Evolutionary conservation across 2,888 invertebrate genomes (phyloP), one percentile per base, ranked within the genome.

Genomic region (Pharmacophagus antenor): DNA sequence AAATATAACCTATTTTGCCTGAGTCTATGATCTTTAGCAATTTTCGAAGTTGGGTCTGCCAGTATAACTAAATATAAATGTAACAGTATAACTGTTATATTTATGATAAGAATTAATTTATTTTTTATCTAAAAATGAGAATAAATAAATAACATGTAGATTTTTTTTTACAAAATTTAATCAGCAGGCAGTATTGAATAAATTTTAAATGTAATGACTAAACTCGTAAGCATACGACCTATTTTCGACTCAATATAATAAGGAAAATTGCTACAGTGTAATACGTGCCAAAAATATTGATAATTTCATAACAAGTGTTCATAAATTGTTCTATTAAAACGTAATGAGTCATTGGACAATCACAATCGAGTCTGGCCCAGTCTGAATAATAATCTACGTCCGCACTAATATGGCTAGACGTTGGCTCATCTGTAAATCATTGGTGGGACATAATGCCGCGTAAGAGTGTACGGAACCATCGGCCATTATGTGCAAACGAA

Each of bases 401-500:
- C 47, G 56, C 62, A 60, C 65, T 62, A 66, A 66, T 66, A 67
- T 62, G 67, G 65, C 63, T 67, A 70, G 69, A 67, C 69, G 57
- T 66, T 69, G 69, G 68, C 68, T 67, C 70, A 68, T 70, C 67
- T 62, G 67, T 67, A 67, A 69, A 67, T 66, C 68, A 64, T 65
- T 58, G 62, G 54, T 66, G 61, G 64, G 63, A 61, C 41, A 47
- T 56, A 52, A 56, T 56, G 52, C 51, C 50, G 49, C 31, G 50
- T 51, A 46, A 46, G 55, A 55, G 55, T 50, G 61, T 59, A 57
- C 63, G 56, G 58, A 64, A 62, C 66, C 62, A 65, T 64, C 62
- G 56, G 56, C 63, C 58, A 68, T 70, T 70, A 70, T 69, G 70
- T 70, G 70, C 67, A 67, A 68, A 72, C 68, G 68, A 69, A 64